Percentiles rank a stretch among this genome's conserved stretches.
Evolutionary conservation across 2,888 invertebrate genomes (phyloP).

Genomic region (Parasteatoda lunata): DNA sequence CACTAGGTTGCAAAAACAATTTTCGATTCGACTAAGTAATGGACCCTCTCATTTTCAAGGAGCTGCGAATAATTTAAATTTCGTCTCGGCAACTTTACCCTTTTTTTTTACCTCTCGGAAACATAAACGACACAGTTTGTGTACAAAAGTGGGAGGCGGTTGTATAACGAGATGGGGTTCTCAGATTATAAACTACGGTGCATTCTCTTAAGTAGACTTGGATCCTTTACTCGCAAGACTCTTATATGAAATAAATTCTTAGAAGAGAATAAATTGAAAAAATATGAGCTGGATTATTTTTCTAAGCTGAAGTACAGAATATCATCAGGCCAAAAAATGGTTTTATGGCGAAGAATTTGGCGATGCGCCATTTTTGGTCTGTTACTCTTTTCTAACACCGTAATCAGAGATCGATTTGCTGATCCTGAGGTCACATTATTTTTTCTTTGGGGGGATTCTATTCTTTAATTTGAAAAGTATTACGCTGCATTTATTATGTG

Average conservation of each 20-base stretch:
- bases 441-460: too few relatives aligned
- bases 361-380: conserved; percentile 54
- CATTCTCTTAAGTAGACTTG: background rate
- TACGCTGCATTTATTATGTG: too few relatives aligned
- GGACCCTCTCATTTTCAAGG: conserved; percentile 39
- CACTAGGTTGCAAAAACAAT: conserved; percentile 41
- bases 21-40: conserved; percentile 64
- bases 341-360: background rate
- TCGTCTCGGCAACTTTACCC: background rate
- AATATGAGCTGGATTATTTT: background rate
- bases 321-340: background rate
- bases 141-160: conserved; percentile 20
- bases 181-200: conserved; percentile 25
- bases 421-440: too few relatives aligned
- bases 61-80: conserved; percentile 56
- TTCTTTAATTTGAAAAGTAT: too few relatives aligned
- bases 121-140: conserved; percentile 34
- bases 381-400: background rate
- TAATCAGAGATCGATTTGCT: too few relatives aligned
- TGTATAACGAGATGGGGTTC: conserved; percentile 11
- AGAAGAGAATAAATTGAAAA: background rate
- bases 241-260: background rate
- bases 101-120: background rate
- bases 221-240: background rate
- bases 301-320: background rate